These are phyloP conservation scores for Heliconius erato DNA, from an alignment of 2,888 invertebrate species.

Conservation along the genomic window DNA sequence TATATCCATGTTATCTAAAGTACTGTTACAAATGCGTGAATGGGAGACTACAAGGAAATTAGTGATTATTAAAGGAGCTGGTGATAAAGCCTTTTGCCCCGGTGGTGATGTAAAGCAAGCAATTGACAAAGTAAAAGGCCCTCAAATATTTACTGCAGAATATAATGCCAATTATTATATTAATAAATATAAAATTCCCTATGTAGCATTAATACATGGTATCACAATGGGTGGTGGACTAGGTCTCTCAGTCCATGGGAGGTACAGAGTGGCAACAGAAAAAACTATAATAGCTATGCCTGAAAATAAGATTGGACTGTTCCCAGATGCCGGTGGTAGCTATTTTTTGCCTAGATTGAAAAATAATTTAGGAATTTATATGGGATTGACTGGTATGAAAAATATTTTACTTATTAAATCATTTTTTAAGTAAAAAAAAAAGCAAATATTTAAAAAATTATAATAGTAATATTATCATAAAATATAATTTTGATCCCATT, in stretches of 20 bases:
- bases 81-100: constrained; percentile 98
- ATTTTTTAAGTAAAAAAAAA: too few relatives aligned
- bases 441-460: too few relatives aligned
- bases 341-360: constrained; percentile 94
- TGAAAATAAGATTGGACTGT: constrained; percentile 98
- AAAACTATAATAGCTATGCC: constrained; percentile 99
- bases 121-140: constrained; percentile 87
- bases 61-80: constrained; percentile 92
- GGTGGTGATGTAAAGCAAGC: constrained; percentile 97
- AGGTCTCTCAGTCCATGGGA: constrained; percentile 97
- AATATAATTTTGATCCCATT: too few relatives aligned
- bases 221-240: constrained; percentile 99
- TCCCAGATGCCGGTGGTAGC: constrained; percentile 98
- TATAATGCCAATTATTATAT: constrained; percentile 95
- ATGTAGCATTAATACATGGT: constrained; percentile 96
- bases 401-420: background rate
- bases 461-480: too few relatives aligned
- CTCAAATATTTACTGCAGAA: constrained; percentile 93
- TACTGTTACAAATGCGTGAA: constrained; percentile 90
- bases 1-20: constrained; percentile 90
- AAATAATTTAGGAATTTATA: constrained; percentile 94
- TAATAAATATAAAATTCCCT: constrained; percentile 95
- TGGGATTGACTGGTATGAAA: constrained; percentile 93
- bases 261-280: constrained; percentile 97
- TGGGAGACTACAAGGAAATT: constrained; percentile 90